Evolutionary conservation across 2,113 vertebrate genomes (phyloP), one percentile per base, ranked within the genome.

Genomic region (Istiophorus platypterus): DNA sequence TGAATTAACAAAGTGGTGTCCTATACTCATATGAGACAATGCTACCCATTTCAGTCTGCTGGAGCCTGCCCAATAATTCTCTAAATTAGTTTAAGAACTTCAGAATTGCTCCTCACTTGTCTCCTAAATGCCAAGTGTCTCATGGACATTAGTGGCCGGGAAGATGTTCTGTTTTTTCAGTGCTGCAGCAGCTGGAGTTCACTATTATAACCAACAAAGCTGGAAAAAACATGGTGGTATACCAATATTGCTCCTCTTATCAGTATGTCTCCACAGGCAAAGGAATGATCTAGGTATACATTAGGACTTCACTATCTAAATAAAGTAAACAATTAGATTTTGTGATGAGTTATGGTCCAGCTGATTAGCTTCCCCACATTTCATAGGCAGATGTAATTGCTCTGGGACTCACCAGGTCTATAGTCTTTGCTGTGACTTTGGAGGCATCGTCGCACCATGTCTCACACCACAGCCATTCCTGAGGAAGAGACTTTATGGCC

Each of bases 391-490:
- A 37, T 58, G 20, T 26, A 24, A 39, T 2, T 12, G 24, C 47
- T 71, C 45, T 3, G 47, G 0, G 18, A 74, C 96, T 93, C 89
- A 99, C 98, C 96, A 99, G 91, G 86, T 99, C 98, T 54, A 99
- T 98, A 1, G 97, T 99, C 94, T 98, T 99, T 61, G 98, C 98
- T 41, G 93, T 95, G 39, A 91, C 81, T 88, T 99, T 99, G 70
- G 98, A 99, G 37, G 93, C 82, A n/a, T 99, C 95, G 20, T 97
- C 96, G 59, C 98, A 99, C 98, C 98, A 99, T 13, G 98, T 99
- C 90, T 99, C 98, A 86, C 98, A 99, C 98, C 98, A 99, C 42
- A 99, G 93, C 98, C 98, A 99, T 73, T 99, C 98, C 89, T 99
- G 98, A 83, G 98, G 98, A 26, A 99, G 96, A 79, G 97, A 98